Evolutionary conservation across 2,113 vertebrate genomes (phyloP).

Genomic region (Symphodus melops): DNA sequence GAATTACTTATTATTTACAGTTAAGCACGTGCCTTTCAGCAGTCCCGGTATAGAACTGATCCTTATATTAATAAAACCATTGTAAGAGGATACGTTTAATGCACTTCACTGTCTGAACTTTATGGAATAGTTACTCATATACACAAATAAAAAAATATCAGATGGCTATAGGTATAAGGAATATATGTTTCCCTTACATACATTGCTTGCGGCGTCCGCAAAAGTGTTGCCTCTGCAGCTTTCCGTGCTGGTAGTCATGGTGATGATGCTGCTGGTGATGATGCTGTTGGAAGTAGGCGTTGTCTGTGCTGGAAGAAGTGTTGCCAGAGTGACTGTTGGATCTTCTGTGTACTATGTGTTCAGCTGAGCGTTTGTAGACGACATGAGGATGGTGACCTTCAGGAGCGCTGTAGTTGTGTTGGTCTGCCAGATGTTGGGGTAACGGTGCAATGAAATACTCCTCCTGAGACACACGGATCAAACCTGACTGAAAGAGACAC

Average conservation of each 20-base stretch:
- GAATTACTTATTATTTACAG: no score
- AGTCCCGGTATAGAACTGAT: no score
- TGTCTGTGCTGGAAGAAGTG: conserved; percentile 48
- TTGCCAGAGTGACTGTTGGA: conserved; percentile 9
- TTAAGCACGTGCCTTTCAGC: no score
- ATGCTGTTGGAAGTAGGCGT: conserved; percentile 57
- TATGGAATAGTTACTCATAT: no score
- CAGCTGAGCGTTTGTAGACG: conserved; percentile 92
- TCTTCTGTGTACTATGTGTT: conserved; percentile 81
- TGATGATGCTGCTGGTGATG: conserved; percentile 69
- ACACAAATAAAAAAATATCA: neutral
- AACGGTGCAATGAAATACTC: conserved; percentile 95
- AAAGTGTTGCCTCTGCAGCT: conserved; percentile 91
- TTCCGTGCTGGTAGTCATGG: conserved; percentile 76
- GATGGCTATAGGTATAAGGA: conserved; percentile 34
- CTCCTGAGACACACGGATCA: conserved; percentile 89
- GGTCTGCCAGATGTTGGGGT: conserved; percentile 88
- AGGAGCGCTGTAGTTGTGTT: conserved; percentile 90
- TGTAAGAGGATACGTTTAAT: no score
- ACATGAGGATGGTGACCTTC: conserved; percentile 92
- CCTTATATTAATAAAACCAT: no score
- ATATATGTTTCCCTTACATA: conserved; percentile 95
- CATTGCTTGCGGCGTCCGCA: conserved; percentile 99
- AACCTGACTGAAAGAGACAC: conserved; percentile 88
- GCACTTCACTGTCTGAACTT: no score